Base-by-base conservation (phyloP, 2,888 invertebrate species). In the Panzeria rudis region DNA sequence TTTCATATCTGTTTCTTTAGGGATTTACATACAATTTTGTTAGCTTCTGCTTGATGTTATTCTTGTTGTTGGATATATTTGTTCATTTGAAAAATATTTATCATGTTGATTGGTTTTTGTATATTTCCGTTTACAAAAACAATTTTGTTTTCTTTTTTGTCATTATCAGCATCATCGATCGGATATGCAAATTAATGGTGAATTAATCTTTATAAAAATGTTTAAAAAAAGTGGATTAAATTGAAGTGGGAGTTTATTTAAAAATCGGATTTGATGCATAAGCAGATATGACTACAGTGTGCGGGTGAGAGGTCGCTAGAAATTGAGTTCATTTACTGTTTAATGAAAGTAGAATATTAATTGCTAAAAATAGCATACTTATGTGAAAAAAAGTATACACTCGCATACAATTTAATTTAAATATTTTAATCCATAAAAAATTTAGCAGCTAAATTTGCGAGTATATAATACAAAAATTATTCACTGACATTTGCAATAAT, bases 101-200 rank as follows among this genome's bases (percentile, higher is more conserved):
- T 81, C 81, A 85, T 81, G 81, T 85, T 82, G 84, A 85, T 85
- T 85, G 84, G 84, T 81, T 85, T 76, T 85, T 64, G 84, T 75
- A 73, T 78, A 77, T 85, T 82, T 85, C 84, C 84, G 81, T 73
- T 85, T 78, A 85, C 64, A 81, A 68, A 84, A 84, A 79, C 32
- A 79, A 64, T 79, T 79, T 79, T 50, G n/a, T 41, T 77, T 47
- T 32, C 17, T 68, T 41, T 71, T 66, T 68, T 59, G 17, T 20
- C 56, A 35, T 79, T 64, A 54, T 84, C 50, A 59, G 9, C 59
- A 59, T 72, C 77, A 81, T 78, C 68, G 77, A 84, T 84, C 84
- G 84, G 84, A 84, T 84, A 84, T 84, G 84, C 81, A 84, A 84
- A 84, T 81, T 84, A 84, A 84, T 73, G 84, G 52, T 81, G 73